A percentile compares a stretch with the other conserved stretches of the same genome.
These are phyloP conservation scores for Podarcis cretensis DNA, from an alignment of 2,113 vertebrate species.

Conservation along the genomic window DNA sequence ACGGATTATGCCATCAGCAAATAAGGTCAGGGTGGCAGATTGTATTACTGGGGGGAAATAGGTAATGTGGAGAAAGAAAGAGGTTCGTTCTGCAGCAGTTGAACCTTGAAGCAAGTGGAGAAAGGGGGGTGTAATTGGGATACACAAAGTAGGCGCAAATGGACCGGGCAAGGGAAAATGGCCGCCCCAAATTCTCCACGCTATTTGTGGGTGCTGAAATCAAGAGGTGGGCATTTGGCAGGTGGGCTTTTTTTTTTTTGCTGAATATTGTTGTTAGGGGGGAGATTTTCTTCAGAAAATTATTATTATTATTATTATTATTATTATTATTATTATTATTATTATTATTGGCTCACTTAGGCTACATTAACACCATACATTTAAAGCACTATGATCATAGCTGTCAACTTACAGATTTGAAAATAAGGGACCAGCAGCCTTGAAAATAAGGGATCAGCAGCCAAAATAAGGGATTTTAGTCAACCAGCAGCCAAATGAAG, in stretches of 20 bases:
- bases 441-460: too few relatives aligned
- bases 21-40: conserved; percentile 73
- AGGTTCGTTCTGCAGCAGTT: conserved; percentile 55
- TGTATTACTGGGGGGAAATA: conserved; percentile 62
- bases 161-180: neutral
- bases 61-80: conserved; percentile 53
- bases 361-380: too few relatives aligned
- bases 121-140: conserved; percentile 36
- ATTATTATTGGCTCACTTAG: neutral
- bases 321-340: neutral
- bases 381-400: too few relatives aligned
- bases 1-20: conserved; percentile 80
- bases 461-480: too few relatives aligned
- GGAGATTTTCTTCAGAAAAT: neutral
- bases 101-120: conserved; percentile 58
- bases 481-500: too few relatives aligned
- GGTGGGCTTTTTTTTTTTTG: neutral
- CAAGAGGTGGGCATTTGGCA: neutral
- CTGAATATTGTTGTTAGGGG: neutral
- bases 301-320: neutral
- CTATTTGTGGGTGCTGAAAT: neutral
- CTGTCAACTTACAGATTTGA: too few relatives aligned
- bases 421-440: too few relatives aligned
- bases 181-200: neutral
- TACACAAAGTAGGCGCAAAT: neutral